phyloP scores from a whole-genome alignment of 2,113 vertebrate genomes.

The Chelonoidis abingdonii region DNA sequence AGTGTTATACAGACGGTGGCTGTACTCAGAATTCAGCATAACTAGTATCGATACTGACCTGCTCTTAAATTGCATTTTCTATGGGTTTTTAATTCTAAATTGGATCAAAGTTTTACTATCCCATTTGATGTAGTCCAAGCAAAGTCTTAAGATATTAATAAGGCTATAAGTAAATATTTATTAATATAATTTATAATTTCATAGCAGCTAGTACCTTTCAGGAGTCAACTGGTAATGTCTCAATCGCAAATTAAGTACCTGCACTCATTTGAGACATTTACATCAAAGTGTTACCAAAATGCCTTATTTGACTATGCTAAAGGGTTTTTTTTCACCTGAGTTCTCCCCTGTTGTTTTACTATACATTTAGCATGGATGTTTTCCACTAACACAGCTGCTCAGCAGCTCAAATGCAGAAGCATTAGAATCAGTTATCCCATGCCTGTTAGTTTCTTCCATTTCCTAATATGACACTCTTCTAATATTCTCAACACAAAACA shows the following conservation, averaged over 20 bases:
- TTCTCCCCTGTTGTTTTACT: slow-evolving; percentile 37
- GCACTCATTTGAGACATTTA: slow-evolving; percentile 46
- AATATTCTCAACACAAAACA: not conserved
- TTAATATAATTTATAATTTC: slow-evolving; percentile 70
- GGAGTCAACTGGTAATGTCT: slow-evolving; percentile 67
- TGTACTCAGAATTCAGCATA: not conserved
- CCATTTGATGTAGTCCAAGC: slow-evolving; percentile 27
- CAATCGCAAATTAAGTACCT: slow-evolving; percentile 70
- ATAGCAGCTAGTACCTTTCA: slow-evolving; percentile 56
- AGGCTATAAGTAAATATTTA: slow-evolving; percentile 51
- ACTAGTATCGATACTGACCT: not conserved
- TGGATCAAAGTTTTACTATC: slow-evolving; percentile 37
- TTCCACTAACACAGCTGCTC: slow-evolving; percentile 44
- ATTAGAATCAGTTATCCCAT: slow-evolving; percentile 41
- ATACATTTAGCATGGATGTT: slow-evolving; percentile 30
- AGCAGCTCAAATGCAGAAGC: slow-evolving; percentile 53
- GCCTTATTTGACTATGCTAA: not conserved
- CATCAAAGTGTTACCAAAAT: slow-evolving; percentile 51
- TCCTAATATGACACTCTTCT: slow-evolving; percentile 3
- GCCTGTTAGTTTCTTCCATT: slow-evolving; percentile 45
- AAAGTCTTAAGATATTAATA: slow-evolving; percentile 55
- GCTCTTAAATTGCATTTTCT: slow-evolving; percentile 14
- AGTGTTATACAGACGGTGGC: not conserved
- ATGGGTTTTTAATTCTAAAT: not conserved
- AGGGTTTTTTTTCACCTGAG: not conserved